Evolutionary conservation across 2,888 invertebrate genomes (phyloP).

Genomic region (Campoplex nolae): DNA sequence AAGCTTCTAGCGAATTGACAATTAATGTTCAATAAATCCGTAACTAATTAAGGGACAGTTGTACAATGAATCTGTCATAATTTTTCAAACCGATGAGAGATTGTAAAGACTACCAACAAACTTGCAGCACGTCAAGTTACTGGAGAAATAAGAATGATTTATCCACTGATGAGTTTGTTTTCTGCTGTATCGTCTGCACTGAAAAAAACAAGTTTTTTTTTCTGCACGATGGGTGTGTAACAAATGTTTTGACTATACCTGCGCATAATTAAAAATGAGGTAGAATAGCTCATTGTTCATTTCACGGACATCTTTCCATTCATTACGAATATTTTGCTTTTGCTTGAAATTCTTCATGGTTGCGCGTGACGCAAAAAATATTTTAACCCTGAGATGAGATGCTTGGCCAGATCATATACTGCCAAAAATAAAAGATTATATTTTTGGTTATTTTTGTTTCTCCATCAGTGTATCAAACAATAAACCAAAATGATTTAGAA

Average conservation of each 20-base stretch:
- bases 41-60: not conserved
- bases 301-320: constrained; percentile 6
- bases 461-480: not conserved
- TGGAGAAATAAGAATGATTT: not conserved
- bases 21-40: constrained; percentile 4
- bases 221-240: not conserved
- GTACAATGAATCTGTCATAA: not conserved
- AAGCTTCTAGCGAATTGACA: not conserved
- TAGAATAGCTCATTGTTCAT: constrained; percentile 16
- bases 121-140: not conserved
- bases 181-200: not conserved
- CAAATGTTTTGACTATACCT: not conserved
- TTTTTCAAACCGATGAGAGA: not conserved
- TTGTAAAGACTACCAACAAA: not conserved
- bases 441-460: not conserved
- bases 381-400: not conserved
- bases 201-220: not conserved
- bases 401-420: not conserved
- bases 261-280: constrained; percentile 9
- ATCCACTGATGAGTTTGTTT: not conserved
- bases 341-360: constrained; percentile 8
- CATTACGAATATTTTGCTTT: not conserved
- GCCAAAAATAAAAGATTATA: not conserved
- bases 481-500: not conserved
- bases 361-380: not conserved